Evolutionary conservation across 2,888 invertebrate species (phyloP), one percentile per base, ranked within the genome.

Genomic region (Drosophila macrothrix): DNA sequence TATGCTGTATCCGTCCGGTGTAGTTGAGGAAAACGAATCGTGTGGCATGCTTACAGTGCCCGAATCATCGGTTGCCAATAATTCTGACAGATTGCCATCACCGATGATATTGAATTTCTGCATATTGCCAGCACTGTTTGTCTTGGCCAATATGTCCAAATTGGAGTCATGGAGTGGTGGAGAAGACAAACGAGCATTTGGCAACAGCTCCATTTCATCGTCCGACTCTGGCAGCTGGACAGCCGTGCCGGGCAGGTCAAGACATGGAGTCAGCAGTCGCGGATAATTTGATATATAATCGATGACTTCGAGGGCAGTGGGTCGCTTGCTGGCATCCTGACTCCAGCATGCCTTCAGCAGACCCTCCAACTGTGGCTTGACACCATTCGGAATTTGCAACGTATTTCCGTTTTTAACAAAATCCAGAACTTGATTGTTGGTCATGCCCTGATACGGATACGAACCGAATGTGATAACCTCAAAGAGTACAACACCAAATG

Each of bases 381-480:
- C 95, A 46, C 96, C 97, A n/a, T 94, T 94, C 0, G 98, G 98
- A 78, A 97, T 95, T 19, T 92, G 94, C 75, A 97, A 94, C 4
- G 96, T 95, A 80, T 96, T 95, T 6, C 97, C 97, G 29, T 94
- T 94, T 91, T 96, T 97, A 0, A 98, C 97, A 84, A 95, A 95
- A 59, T 96, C 96, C 82, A 98, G 94, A 22, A 98, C 98, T 94
- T 98, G 96, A 78, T 95, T 95, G 93, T 98, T 98, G 83, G 96
- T 96, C 90, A 97, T 94, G 0, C 97, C 98, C 94, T 97, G 97
- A 93, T 97, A 98, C 0, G 98, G 98, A 93, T 97, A 96, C 88
- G 97, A 96, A 14, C 98, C 98, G 93, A 98, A 98, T 0, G 98
- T 97, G 67, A 98, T 96, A 66, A 98, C 97, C 93, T 97, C 97